Base-by-base conservation (phyloP, 2,113 vertebrate species). In the Caretta caretta region DNA sequence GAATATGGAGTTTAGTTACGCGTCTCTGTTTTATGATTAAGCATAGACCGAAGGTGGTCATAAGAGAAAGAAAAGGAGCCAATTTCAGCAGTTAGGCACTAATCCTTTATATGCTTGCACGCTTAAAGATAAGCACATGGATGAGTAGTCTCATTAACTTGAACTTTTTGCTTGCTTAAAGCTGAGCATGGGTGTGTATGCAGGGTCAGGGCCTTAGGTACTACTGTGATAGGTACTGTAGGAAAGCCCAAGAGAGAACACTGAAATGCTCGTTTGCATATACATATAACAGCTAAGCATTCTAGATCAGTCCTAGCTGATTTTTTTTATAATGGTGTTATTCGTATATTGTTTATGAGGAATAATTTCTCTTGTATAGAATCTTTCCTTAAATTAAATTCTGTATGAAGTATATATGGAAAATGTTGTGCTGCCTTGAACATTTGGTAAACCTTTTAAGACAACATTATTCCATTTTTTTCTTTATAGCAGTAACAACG, bases 191-290 rank as follows among this genome's bases (percentile, higher is more conserved):
- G 76, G 83, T 97, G 90, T 95, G 90, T 96, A 78, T 72, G 53
- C 80, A 89, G 79, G 91, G 91, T 95, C 87, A 89, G 69, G 79
- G 54, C n/a, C 87, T 87, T 42, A 76, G 42, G 6, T 76, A 48
- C 22, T 76, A 8, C 48, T 24, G 0, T 84, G 57, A 1, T 89
- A 65, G 72, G 19, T 75, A 42, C 14, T 24, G 3, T 80, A 86
- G 94, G 91, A 86, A 91, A 83, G 50, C 93, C 87, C 93, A 59
- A 85, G 87, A 62, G 59, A 89, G 89, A 93, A 93, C 83, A 24
- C 65, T 59, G 89, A 53, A 89, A 80, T 94, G 53, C 5, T 80
- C 1, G 0, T 93, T 95, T 96, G 48, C 85, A 31, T 42, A 54
- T 50, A 24, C 59, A 81, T 94, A 31, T 10, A 86, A 49, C 24